Percentiles rank a stretch among this genome's conserved stretches.
Evolutionary conservation across 53 echinoderm and acorn worm genomes (phyloP).

Genomic region (Holothuria leucospilota): DNA sequence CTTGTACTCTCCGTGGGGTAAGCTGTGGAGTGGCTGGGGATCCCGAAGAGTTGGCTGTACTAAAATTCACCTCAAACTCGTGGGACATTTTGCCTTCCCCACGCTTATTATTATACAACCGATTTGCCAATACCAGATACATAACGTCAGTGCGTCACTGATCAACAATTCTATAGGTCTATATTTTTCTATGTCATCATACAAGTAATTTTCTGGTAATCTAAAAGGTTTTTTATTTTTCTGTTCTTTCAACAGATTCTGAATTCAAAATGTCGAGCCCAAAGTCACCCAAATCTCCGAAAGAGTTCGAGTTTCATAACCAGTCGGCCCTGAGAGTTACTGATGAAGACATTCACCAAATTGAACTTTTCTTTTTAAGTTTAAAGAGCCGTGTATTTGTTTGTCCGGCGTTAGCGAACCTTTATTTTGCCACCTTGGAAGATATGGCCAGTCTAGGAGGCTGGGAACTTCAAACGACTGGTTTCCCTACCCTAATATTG

Average conservation of each 20-base stretch:
- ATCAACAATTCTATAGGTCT: too few relatives aligned
- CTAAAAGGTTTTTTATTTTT: background rate
- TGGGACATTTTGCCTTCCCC: too few relatives aligned
- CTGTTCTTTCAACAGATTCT: background rate
- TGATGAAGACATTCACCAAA: conserved; percentile 84
- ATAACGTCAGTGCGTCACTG: too few relatives aligned
- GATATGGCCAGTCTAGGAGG: conserved; percentile 92
- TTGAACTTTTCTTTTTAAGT: conserved; percentile 90
- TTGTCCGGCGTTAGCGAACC: conserved; percentile 90
- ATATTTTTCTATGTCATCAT: too few relatives aligned
- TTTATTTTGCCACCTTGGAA: conserved; percentile 86
- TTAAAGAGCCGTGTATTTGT: conserved; percentile 93
- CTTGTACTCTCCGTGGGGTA: too few relatives aligned
- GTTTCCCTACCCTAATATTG: conserved; percentile 88
- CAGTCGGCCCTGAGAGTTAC: conserved; percentile 53
- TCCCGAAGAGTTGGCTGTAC: too few relatives aligned
- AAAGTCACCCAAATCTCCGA: conserved; percentile 48
- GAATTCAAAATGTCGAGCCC: conserved; percentile 18
- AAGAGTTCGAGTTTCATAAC: conserved; percentile 32
- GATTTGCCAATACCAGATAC: too few relatives aligned
- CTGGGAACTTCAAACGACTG: conserved; percentile 92
- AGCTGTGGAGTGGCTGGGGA: too few relatives aligned
- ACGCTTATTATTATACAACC: too few relatives aligned
- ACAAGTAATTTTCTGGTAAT: too few relatives aligned
- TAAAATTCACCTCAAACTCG: too few relatives aligned